phyloP scores from a whole-genome alignment of 2,888 invertebrate genomes.

The Drosophila longiperda region DNA sequence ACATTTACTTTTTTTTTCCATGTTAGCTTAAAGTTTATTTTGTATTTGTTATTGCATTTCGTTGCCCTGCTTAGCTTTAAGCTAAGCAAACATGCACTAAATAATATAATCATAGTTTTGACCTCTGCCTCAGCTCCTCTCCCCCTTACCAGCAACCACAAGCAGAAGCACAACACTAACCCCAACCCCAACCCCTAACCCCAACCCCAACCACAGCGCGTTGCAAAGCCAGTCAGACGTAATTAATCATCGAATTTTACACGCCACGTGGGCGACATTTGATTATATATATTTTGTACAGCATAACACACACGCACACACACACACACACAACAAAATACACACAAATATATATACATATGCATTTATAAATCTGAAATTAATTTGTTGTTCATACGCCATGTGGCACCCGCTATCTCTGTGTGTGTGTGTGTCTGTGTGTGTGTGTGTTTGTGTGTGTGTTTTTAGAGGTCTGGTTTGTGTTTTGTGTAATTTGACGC shows the following conservation, averaged over 20 bases:
- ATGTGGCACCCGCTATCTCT: conserved; percentile 27
- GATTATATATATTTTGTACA: conserved; percentile 68
- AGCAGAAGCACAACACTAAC: too few relatives aligned
- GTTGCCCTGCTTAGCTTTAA: not conserved
- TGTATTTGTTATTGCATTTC: not conserved
- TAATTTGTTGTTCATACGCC: conserved; percentile 72
- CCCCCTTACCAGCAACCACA: not conserved
- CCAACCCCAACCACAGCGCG: not conserved
- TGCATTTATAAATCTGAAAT: conserved; percentile 71
- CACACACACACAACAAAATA: conserved; percentile 25
- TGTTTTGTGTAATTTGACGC: conserved; percentile 79
- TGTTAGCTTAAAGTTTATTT: not conserved
- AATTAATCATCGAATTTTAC: conserved; percentile 73
- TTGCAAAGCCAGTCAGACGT: conserved; percentile 44
- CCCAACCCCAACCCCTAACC: not conserved
- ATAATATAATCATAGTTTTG: conserved; percentile 18
- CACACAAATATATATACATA: not conserved
- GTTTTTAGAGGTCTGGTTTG: conserved; percentile 51
- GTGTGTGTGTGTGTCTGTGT: not conserved
- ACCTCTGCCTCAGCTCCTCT: conserved; percentile 11
- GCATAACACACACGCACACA: conserved; percentile 14
- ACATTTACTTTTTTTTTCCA: not conserved
- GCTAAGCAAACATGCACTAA: not conserved
- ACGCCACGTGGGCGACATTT: conserved; percentile 63
- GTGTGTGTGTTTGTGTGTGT: conserved; percentile 29